A percentile compares a stretch with the other conserved stretches of the same genome.
Conservation (phyloP, 2,113 vertebrate species). For the Stigmatopora nigra region DNA sequence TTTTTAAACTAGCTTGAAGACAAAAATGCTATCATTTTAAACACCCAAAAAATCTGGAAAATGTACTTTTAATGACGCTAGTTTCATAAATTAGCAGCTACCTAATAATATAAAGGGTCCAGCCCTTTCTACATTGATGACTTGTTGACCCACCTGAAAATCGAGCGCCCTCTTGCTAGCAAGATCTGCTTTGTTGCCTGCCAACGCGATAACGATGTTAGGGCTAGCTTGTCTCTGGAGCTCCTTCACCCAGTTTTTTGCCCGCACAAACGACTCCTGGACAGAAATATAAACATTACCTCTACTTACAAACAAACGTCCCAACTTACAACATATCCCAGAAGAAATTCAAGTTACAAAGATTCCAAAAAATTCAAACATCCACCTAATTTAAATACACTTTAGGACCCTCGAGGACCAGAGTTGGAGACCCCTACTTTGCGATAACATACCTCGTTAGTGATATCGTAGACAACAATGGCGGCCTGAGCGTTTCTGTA, state of each 20-base stretch:
- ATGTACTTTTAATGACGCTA: no score
- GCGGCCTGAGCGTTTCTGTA: constrained; percentile 98
- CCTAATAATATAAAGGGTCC: no score
- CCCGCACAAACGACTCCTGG: constrained; percentile 97
- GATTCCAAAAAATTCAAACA: no score
- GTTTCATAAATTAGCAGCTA: no score
- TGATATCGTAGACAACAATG: constrained; percentile 98
- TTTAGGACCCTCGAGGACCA: no score
- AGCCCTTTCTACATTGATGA: background rate
- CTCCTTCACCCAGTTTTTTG: constrained; percentile 99
- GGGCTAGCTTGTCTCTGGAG: constrained; percentile 99
- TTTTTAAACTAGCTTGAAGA: no score
- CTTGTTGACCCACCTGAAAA: constrained; percentile 80
- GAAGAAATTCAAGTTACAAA: no score
- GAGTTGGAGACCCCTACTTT: no score
- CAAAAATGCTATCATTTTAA: no score
- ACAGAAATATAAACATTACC: constrained; percentile 32
- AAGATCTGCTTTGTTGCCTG: constrained; percentile 97
- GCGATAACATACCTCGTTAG: constrained; percentile 99
- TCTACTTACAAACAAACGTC: background rate
- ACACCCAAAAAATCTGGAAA: no score
- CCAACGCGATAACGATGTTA: constrained; percentile 98
- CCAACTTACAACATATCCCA: no score
- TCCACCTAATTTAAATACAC: no score
- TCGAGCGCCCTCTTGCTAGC: constrained; percentile 94